Base-by-base conservation (phyloP, 2,888 invertebrate species). In the Cetonia aurata region DNA sequence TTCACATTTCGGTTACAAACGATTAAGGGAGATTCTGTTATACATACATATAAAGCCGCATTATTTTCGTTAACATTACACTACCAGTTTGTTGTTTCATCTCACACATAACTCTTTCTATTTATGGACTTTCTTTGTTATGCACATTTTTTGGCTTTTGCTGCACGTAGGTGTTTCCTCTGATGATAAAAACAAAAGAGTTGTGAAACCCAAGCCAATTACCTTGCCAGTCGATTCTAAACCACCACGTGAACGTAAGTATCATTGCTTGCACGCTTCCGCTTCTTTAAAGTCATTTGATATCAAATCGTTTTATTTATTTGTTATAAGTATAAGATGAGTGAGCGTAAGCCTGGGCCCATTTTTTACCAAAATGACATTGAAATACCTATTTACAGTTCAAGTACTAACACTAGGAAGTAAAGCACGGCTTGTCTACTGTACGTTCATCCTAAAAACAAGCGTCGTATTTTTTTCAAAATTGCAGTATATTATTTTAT, bases 181-280 rank as follows among this genome's bases (percentile, higher is more conserved):
- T 62, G 84, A 83, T 74, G 83, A 84, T 77, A 81, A 80, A 78
- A 80, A 78, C 76, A 81, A 81, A 81, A 78, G 81, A 75, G 75
- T 80, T 33, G 72, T 87, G 81, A 89, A 88, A 86, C 87, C 90
- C 78, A 91, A 91, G 84, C 90, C 91, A 74, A 89, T 91, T 80
- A 88, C 89, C 81, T 87, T 91, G 76, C 90, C 91, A 70, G 88
- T 91, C 79, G 91, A 91, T 81, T 86, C 87, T 77, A 87, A 89
- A 80, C 87, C 88, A 71, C 85, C 87, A 72, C 86, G 88, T 83
- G 90, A 90, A 86, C 88, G 90, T 91, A 86, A 88, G 90, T 90
- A 84, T 70, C 37, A 10, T 70, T 71, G 62, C 48, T 56, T 65
- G 71, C 71, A 71, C 60, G 60, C 65, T 67, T 70, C 19, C 52